Evolutionary conservation across 2,113 vertebrate species (phyloP).

Genomic region (Odobenus rosmarus): DNA sequence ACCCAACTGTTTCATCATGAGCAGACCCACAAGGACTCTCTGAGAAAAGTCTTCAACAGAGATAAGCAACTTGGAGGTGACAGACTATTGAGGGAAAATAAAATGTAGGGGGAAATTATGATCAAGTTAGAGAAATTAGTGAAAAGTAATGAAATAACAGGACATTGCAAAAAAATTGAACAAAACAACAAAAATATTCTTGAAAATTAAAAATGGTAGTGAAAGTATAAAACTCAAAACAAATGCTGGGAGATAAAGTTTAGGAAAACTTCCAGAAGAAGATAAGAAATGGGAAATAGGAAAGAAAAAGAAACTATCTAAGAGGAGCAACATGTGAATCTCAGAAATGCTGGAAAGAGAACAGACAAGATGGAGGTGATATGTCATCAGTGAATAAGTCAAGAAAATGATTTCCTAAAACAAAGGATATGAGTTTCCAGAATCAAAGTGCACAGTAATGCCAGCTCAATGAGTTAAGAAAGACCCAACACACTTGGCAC

Average conservation of each 20-base stretch:
- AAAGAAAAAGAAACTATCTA: neutral
- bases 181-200: neutral
- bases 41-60: neutral
- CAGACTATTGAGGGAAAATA: neutral
- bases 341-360: neutral
- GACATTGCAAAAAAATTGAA: neutral
- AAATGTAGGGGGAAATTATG: neutral
- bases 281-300: conserved; percentile 10
- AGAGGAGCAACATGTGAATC: neutral
- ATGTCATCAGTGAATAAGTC: neutral
- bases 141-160: conserved; percentile 20
- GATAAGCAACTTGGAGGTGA: neutral
- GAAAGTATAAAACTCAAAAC: neutral
- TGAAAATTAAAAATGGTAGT: conserved; percentile 22
- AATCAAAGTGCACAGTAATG: neutral
- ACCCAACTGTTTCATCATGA: conserved; percentile 6
- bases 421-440: neutral
- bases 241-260: neutral
- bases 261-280: conserved; percentile 14
- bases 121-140: conserved; percentile 18
- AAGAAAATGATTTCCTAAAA: neutral
- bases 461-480: neutral
- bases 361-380: neutral
- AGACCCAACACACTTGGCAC: neutral
- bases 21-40: neutral